Conservation (phyloP, 53 echinoderm and acorn worm species). For the Patiria pectinifera region DNA sequence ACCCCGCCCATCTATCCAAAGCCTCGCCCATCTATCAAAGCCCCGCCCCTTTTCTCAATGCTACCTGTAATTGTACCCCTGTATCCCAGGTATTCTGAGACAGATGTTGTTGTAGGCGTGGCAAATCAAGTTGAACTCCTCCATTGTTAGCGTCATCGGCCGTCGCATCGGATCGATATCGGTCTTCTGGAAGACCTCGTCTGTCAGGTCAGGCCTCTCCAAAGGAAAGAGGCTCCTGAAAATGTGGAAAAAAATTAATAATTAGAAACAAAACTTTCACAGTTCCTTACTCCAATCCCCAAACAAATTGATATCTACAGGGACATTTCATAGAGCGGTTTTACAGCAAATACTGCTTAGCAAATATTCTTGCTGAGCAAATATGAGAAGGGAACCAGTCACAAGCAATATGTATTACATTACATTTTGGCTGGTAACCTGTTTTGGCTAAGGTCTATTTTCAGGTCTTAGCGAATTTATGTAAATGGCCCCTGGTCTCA, state of each 20-base stretch:
- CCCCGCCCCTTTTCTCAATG: constrained; percentile 9
- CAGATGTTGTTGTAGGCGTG: constrained; percentile 80
- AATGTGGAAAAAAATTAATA: neutral
- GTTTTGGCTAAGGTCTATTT: too few relatives aligned
- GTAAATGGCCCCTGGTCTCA: too few relatives aligned
- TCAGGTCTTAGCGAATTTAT: too few relatives aligned
- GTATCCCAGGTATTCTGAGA: constrained; percentile 82
- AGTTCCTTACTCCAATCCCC: neutral
- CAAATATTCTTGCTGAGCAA: too few relatives aligned
- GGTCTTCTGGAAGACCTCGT: constrained; percentile 75
- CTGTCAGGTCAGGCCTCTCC: constrained; percentile 77
- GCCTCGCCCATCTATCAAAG: neutral
- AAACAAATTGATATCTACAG: too few relatives aligned
- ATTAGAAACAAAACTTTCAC: neutral
- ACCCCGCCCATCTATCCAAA: too few relatives aligned
- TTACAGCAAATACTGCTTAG: too few relatives aligned
- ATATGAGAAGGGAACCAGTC: too few relatives aligned
- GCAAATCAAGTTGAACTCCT: constrained; percentile 84
- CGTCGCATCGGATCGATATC: constrained; percentile 78
- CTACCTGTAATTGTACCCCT: constrained; percentile 89
- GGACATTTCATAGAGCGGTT: too few relatives aligned
- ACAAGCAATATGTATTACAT: too few relatives aligned
- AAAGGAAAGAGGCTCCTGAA: constrained; percentile 80
- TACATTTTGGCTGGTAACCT: too few relatives aligned
- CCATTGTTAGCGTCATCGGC: constrained; percentile 79